Conservation (phyloP, 2,888 invertebrate genomes). For the Ephialtes manifestator region DNA sequence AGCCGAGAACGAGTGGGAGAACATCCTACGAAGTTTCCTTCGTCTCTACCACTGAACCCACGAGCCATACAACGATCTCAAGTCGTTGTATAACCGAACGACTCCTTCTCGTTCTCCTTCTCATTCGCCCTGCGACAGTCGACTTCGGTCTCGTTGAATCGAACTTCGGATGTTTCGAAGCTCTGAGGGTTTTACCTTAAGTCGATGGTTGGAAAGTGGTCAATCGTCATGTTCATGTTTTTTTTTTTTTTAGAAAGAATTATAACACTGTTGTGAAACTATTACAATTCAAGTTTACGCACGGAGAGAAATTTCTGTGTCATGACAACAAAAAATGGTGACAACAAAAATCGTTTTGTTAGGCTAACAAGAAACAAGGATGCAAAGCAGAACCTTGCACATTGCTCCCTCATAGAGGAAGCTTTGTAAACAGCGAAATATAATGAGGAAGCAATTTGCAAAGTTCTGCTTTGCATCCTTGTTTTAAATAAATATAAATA, state of each 20-base stretch:
- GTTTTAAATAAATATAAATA: no score
- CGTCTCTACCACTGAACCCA: slow-evolving; percentile 46
- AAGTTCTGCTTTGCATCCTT: no score
- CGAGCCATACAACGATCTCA: slow-evolving; percentile 23
- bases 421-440: no score
- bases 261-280: neutral
- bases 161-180: slow-evolving; percentile 29
- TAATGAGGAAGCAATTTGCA: no score
- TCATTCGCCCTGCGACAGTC: slow-evolving; percentile 20
- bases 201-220: slow-evolving; percentile 8
- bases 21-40: slow-evolving; percentile 65
- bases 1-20: slow-evolving; percentile 14
- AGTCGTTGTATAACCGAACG: slow-evolving; percentile 28
- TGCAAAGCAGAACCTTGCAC: no score
- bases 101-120: slow-evolving; percentile 15
- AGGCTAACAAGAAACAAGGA: no score
- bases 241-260: neutral
- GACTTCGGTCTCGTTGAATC: slow-evolving; percentile 24
- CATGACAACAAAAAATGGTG: no score
- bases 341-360: no score
- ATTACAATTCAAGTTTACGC: neutral
- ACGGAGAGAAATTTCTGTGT: no score
- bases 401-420: no score
- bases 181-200: slow-evolving; percentile 3
- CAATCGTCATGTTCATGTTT: slow-evolving; percentile 20